Percentiles rank a stretch among this genome's conserved stretches.
These are phyloP conservation scores for Sinocyclocheilus anophthalmus DNA, from an alignment of 2,113 vertebrate genomes.

Conservation along the genomic window DNA sequence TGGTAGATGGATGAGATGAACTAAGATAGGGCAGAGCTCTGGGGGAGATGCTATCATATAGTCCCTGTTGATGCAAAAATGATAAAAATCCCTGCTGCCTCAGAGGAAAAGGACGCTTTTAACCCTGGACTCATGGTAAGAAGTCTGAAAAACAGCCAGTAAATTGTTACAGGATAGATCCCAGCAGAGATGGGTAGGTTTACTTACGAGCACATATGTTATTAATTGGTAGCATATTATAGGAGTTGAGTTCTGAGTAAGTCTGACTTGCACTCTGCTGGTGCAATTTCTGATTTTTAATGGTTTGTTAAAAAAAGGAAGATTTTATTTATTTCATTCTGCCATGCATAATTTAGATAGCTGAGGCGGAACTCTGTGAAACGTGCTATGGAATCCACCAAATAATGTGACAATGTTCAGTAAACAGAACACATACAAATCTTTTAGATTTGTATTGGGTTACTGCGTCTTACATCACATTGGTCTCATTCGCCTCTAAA, in stretches of 20 bases:
- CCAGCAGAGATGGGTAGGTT: background rate
- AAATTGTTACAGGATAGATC: background rate
- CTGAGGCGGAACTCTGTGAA: background rate
- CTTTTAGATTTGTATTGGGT: conserved; percentile 12
- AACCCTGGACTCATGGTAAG: background rate
- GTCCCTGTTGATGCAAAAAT: background rate
- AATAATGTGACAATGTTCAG: conserved; percentile 15
- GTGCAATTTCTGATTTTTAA: background rate
- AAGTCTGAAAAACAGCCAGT: conserved; percentile 9
- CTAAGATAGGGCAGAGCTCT: conserved; percentile 4
- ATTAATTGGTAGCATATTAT: conserved; percentile 6
- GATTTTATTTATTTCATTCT: background rate
- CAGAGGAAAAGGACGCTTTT: background rate
- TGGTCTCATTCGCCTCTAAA: conserved; percentile 3
- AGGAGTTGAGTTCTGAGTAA: background rate
- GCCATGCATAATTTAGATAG: conserved; percentile 4
- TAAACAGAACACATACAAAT: conserved; percentile 22
- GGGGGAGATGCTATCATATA: conserved; percentile 31
- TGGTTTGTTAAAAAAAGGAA: background rate
- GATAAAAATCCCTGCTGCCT: conserved; percentile 17
- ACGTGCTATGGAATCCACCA: background rate
- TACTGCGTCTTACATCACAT: conserved; percentile 24
- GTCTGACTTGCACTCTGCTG: background rate
- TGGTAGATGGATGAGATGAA: conserved; percentile 27
- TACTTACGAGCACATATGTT: conserved; percentile 25